Conservation (phyloP, 2,797 vertebrate genomes). For the Sitta carolinensis region DNA sequence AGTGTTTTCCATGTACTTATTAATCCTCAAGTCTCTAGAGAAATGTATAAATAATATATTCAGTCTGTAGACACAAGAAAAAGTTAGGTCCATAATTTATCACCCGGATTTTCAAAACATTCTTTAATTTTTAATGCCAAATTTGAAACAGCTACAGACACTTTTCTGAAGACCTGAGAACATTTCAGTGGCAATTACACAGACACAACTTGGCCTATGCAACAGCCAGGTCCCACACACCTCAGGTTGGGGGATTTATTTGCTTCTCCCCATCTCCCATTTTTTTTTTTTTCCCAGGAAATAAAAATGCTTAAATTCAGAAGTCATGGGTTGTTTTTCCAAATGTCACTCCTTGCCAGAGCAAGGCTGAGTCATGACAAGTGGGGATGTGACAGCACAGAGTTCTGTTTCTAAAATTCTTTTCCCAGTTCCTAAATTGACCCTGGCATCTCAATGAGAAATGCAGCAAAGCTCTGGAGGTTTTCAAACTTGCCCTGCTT, state of each 20-base stretch:
- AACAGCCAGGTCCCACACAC: neutral
- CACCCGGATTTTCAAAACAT: neutral
- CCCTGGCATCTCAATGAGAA: neutral
- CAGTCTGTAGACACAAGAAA: accelerated
- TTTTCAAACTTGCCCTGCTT: neutral
- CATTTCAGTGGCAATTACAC: neutral
- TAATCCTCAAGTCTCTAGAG: neutral
- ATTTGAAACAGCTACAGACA: neutral
- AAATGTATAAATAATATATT: neutral
- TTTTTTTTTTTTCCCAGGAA: no score
- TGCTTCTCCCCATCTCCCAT: neutral
- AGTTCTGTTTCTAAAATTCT: neutral
- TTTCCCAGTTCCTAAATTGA: neutral
- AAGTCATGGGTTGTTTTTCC: neutral
- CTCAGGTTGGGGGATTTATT: neutral
- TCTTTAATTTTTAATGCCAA: neutral
- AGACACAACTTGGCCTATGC: neutral
- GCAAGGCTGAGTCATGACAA: neutral
- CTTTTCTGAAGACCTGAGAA: neutral
- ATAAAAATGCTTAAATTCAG: neutral
- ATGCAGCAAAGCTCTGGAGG: neutral
- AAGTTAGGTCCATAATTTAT: neutral
- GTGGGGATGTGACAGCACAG: neutral
- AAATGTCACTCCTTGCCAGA: neutral
- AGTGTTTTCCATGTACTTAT: neutral